These are phyloP conservation scores for Albula glossodonta DNA, from an alignment of 2,113 vertebrate species.

Conservation along the genomic window DNA sequence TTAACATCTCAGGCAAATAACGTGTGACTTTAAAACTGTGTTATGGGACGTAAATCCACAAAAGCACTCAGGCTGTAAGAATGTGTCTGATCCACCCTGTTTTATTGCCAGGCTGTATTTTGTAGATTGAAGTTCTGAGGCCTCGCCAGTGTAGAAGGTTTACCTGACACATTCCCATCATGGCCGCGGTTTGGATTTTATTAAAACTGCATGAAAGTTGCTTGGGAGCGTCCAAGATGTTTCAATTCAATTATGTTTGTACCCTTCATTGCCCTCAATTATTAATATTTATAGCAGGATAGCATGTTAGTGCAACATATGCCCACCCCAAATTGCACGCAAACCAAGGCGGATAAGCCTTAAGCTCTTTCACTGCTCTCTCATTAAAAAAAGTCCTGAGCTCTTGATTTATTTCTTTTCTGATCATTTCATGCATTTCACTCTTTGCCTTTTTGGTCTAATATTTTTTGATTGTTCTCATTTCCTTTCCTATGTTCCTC, in stretches of 20 bases:
- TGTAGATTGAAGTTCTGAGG: constrained; percentile 48
- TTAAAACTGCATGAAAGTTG: constrained; percentile 43
- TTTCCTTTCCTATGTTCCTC: not conserved
- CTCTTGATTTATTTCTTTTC: constrained; percentile 36
- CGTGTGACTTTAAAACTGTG: constrained; percentile 51
- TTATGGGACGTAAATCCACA: constrained; percentile 58
- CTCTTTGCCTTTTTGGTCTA: constrained; percentile 8
- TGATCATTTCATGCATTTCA: constrained; percentile 32
- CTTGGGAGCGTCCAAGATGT: constrained; percentile 40
- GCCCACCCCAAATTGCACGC: constrained; percentile 36
- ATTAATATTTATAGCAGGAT: constrained; percentile 51
- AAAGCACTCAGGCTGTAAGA: constrained; percentile 57
- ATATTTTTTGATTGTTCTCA: not conserved
- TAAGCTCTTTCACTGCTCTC: constrained; percentile 10
- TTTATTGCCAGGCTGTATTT: constrained; percentile 55
- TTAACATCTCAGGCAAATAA: constrained; percentile 53
- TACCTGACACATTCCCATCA: constrained; percentile 56
- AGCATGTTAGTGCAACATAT: constrained; percentile 36
- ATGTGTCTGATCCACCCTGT: constrained; percentile 61
- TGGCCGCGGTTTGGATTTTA: constrained; percentile 46
- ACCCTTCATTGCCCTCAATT: constrained; percentile 45
- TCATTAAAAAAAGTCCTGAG: constrained; percentile 5
- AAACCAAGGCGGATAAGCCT: constrained; percentile 22
- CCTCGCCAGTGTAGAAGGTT: constrained; percentile 46
- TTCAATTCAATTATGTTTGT: constrained; percentile 44